Base-by-base conservation (phyloP, 2,113 vertebrate genomes). In the Anoplopoma fimbria region DNA sequence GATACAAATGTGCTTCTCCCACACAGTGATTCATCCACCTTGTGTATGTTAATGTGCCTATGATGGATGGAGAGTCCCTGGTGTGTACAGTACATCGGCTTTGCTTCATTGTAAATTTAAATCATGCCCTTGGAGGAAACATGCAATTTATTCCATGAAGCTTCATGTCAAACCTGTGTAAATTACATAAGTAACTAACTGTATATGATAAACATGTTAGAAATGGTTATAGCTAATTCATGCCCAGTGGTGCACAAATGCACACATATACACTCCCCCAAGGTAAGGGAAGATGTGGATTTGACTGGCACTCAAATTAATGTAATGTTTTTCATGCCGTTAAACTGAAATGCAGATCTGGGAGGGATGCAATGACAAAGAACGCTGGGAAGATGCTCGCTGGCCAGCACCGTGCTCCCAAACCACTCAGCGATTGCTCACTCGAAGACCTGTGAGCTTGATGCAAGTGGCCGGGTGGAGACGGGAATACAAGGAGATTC, bases 291-390 rank as follows among this genome's bases (percentile, higher is more conserved):
- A 61, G 74, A 83, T 68, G 40, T 67, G 65, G 19, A 29, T 77
- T 82, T 87, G 81, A 94, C 58, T 84, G 88, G 81, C 81, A 74
- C 77, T 77, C 60, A 79, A 69, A 91, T 90, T 63, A 87, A 79
- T 58, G 69, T 21, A 17, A 77, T 69, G 76, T 79, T 90, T 84
- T 76, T 27, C 65, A 79, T 81, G 58, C 15, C 74, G 82, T 60
- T 36, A 33, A 36, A 21, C 49, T 7, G 2, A 47, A 51, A 55
- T 1, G 57, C 82, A 81, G 75, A 79, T 38, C 27, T 58, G 73
- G 75, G 81, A 87, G 73, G 67, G 57, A 77, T 25, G 49, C 23
- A 82, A 72, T 63, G 79, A 84, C 57, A 81, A 29, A 69, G 64
- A 80, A 70, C 23, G 36, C 61, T 13, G 72, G 81, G 88, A 51